Evolutionary conservation across 2,888 invertebrate genomes (phyloP), one percentile per base, ranked within the genome.

Genomic region (Tetheella fluctuosa): DNA sequence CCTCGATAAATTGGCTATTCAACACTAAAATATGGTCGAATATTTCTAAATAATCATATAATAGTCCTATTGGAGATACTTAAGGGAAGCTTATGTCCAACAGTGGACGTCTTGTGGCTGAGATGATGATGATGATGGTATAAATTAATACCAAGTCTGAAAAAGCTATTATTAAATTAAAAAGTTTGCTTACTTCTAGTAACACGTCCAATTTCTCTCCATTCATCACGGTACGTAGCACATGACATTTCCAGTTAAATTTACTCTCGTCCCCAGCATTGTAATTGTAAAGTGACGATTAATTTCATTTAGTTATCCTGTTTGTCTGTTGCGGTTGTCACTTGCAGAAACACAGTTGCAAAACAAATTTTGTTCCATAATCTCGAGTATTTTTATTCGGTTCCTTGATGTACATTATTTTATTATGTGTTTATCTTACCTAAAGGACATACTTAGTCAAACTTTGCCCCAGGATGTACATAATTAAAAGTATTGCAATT

Each of bases 241-340:
- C 48, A n/a, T 48, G 48, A 48, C 48, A 48, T 48, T 48, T 48
- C 48, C 48, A 48, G 48, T 48, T 48, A 48, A 48, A 48, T 48
- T 48, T 48, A 48, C 48, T 48, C 34, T 60, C 60, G 30, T 20
- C n/a, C 6, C 48, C 48, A 17, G 17, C 48, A 48, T 53, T 39
- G 52, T 52, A 57, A 62, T 60, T 59, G 59, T 60, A 71, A 63
- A 69, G 65, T 65, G 65, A 70, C 71, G 70, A 71, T 68, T 74
- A 78, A 71, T 76, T 76, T 71, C 57, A 77, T 77, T 70, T 77
- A 72, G 64, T 70, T 70, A 62, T 64, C 61, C 57, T 61, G 58
- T 58, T 56, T 52, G 56, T 59, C 60, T 67, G 64, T 67, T 68
- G 63, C 58, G 67, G 68, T 70, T 74, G 76, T 71, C 74, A 74